These are phyloP conservation scores for Myiothlypis chrysogaster DNA, from an alignment of 2,797 vertebrate species.

Conservation along the genomic window DNA sequence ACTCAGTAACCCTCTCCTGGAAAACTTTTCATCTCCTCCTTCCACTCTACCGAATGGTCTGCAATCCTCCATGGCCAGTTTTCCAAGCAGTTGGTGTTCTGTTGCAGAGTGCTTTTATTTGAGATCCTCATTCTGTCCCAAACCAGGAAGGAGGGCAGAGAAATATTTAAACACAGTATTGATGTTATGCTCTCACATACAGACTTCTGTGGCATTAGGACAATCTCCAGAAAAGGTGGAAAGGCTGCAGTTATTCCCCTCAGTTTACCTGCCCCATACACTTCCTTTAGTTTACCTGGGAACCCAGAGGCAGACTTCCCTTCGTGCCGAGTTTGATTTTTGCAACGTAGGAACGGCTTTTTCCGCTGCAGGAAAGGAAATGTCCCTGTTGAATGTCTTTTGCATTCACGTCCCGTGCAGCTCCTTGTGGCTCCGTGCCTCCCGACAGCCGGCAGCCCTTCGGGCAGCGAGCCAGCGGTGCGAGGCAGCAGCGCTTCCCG, in stretches of 20 bases:
- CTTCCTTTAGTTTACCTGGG: not conserved
- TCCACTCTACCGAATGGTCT: not conserved
- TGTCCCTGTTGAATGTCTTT: not conserved
- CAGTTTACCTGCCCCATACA: not conserved
- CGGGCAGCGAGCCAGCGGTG: not conserved
- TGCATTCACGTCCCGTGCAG: not conserved
- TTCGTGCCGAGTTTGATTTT: not conserved
- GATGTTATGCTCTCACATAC: not conserved
- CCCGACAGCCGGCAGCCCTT: not conserved
- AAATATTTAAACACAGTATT: not conserved
- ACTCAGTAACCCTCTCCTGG: not conserved
- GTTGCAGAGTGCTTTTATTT: not conserved
- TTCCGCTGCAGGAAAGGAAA: not conserved
- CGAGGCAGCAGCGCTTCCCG: not conserved
- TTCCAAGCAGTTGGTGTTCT: not conserved
- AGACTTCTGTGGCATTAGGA: not conserved
- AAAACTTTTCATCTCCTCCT: not conserved
- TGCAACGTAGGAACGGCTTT: fast-evolving
- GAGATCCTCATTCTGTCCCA: not conserved
- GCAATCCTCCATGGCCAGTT: not conserved
- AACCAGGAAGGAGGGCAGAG: not conserved
- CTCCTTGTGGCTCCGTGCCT: not conserved
- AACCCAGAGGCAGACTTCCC: not conserved
- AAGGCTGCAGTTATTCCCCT: not conserved
- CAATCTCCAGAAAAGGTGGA: not conserved